Evolutionary conservation across 1,140 invertebrate genomes (phyloP).

Genomic region (Eumaeus atala): DNA sequence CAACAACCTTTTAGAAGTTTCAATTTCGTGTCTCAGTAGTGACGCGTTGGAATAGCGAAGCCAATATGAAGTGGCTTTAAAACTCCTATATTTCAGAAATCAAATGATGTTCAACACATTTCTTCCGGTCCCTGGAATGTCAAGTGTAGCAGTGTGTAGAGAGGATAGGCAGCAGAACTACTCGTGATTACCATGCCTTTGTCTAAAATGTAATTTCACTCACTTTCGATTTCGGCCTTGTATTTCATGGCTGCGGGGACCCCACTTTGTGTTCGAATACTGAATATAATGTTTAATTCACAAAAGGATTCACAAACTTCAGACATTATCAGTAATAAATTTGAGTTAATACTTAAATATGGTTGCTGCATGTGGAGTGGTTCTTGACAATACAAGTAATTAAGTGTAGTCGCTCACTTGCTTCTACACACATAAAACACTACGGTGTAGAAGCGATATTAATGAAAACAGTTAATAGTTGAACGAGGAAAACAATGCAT

Average conservation of each 20-base stretch:
- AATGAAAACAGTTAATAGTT: too few relatives aligned
- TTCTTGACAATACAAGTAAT: not conserved
- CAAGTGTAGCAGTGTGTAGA: not conserved
- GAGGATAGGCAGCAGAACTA: not conserved
- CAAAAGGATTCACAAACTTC: not conserved
- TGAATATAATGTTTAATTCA: not conserved
- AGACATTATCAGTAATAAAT: not conserved
- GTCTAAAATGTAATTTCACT: slow-evolving; percentile 8
- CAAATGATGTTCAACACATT: too few relatives aligned
- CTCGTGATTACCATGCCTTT: not conserved
- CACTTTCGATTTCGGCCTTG: slow-evolving; percentile 1
- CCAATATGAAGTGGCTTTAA: too few relatives aligned
- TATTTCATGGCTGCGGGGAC: slow-evolving; percentile 1
- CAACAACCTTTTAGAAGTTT: too few relatives aligned
- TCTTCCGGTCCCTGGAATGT: not conserved
- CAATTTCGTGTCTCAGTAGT: too few relatives aligned
- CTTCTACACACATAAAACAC: too few relatives aligned
- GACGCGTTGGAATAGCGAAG: too few relatives aligned
- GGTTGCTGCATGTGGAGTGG: not conserved
- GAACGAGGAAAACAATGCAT: too few relatives aligned
- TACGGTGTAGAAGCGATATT: too few relatives aligned
- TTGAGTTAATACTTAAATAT: not conserved
- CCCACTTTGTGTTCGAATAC: not conserved
- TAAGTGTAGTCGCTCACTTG: too few relatives aligned
- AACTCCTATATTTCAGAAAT: too few relatives aligned